Percentiles rank a stretch among this genome's conserved stretches.
Evolutionary conservation across 2,888 invertebrate species (phyloP).

Genomic region (Tridacna crocea): DNA sequence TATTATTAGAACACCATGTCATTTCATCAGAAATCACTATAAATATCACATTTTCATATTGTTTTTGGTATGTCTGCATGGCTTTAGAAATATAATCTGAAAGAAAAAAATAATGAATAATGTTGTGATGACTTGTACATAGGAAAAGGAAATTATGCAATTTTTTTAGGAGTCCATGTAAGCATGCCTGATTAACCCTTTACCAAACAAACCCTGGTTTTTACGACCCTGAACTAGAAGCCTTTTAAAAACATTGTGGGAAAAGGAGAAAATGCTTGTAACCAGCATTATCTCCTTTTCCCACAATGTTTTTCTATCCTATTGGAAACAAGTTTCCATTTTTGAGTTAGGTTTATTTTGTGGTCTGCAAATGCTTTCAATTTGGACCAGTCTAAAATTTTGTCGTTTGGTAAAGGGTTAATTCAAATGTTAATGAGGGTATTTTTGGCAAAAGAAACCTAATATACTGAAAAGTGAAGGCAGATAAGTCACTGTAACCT

Average conservation of each 20-base stretch:
- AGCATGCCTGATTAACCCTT: background rate
- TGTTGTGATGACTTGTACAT: background rate
- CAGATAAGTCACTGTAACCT: too few species aligned
- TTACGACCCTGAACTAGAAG: too few species aligned
- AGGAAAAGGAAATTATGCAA: too few species aligned
- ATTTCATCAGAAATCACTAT: constrained; percentile 52
- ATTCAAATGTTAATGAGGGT: background rate
- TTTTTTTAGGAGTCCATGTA: too few species aligned
- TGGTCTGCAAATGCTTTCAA: too few species aligned
- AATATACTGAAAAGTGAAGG: too few species aligned
- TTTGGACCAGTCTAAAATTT: too few species aligned
- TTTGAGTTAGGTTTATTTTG: too few species aligned
- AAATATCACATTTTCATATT: constrained; percentile 34
- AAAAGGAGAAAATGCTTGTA: background rate
- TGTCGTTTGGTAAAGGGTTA: background rate
- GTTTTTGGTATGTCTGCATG: constrained; percentile 25
- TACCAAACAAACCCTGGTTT: too few species aligned
- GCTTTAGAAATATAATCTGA: constrained; percentile 40
- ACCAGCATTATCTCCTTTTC: background rate
- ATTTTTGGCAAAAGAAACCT: too few species aligned
- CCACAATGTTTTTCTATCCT: background rate
- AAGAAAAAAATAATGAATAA: background rate
- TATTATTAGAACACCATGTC: constrained; percentile 49
- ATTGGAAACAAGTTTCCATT: too few species aligned
- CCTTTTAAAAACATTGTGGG: background rate